A percentile compares a stretch with the other conserved stretches of the same genome.
phyloP scores from a whole-genome alignment of 2,797 vertebrate genomes.

The Picus viridis region DNA sequence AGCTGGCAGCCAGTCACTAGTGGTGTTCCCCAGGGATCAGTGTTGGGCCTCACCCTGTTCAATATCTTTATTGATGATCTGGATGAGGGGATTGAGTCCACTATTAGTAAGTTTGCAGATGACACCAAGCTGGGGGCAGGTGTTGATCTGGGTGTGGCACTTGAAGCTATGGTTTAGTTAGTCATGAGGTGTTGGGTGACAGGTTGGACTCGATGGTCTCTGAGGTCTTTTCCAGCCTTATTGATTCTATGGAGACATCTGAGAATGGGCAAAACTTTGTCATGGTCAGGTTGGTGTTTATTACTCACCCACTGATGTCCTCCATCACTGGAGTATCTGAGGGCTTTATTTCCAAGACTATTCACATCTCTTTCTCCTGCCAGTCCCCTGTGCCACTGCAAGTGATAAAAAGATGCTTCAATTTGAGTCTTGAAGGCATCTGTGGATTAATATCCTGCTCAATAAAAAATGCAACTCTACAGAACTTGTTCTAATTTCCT shows the following conservation, averaged over 20 bases:
- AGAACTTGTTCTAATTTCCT: conserved; percentile 73
- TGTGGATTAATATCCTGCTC: conserved; percentile 75
- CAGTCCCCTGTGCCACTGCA: background rate
- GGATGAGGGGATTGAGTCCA: too few relatives aligned
- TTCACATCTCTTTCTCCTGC: background rate
- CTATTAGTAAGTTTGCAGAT: too few relatives aligned
- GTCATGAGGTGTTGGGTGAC: too few relatives aligned
- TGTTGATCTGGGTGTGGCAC: too few relatives aligned
- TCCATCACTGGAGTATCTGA: background rate
- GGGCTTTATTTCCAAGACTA: background rate
- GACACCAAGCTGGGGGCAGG: too few relatives aligned
- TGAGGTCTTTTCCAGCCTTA: background rate
- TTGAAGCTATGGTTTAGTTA: too few relatives aligned
- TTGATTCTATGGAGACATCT: background rate
- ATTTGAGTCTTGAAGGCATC: conserved; percentile 38
- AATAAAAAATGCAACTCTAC: conserved; percentile 48
- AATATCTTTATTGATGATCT: too few relatives aligned
- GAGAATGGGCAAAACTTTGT: background rate
- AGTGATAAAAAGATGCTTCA: conserved; percentile 63
- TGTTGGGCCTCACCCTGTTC: too few relatives aligned
- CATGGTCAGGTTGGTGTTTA: background rate
- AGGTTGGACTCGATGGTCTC: too few relatives aligned
- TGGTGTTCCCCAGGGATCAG: too few relatives aligned
- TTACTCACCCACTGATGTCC: background rate
- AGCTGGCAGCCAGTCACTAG: too few relatives aligned